Percentiles rank a stretch among this genome's conserved stretches.
These are phyloP conservation scores for Opisthocomus hoazin DNA, from an alignment of 2,113 vertebrate genomes.

Conservation along the genomic window DNA sequence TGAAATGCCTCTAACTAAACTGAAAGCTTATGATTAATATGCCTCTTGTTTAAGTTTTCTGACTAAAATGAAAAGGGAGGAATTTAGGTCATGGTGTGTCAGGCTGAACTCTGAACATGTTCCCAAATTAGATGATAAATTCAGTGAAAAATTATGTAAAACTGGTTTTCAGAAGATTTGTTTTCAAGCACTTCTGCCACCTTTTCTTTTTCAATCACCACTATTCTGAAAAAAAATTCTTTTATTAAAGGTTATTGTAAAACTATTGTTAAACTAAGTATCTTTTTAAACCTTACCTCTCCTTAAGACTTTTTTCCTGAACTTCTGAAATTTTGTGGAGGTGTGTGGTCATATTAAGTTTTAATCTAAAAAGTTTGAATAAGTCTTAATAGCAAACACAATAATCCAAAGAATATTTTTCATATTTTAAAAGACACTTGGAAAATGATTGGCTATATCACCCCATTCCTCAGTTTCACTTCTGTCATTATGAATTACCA, in stretches of 20 bases:
- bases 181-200: neutral
- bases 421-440: neutral
- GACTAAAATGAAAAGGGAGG: neutral
- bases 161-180: neutral
- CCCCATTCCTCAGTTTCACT: neutral
- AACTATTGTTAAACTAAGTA: neutral
- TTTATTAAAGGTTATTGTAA: neutral
- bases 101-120: neutral
- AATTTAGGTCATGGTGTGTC: neutral
- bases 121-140: neutral
- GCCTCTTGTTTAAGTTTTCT: neutral
- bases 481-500: neutral
- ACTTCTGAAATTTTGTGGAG: neutral
- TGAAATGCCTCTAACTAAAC: neutral
- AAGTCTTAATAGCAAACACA: neutral
- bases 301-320: neutral
- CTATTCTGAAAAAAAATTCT: neutral
- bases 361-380: too few relatives aligned
- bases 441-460: neutral
- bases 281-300: neutral
- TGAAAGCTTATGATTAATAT: neutral
- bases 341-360: too few relatives aligned
- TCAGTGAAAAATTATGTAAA: neutral
- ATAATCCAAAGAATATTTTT: neutral
- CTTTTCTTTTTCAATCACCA: neutral